phyloP scores from a whole-genome alignment of 2,888 invertebrate species.

The Teinopalpus imperialis region DNA sequence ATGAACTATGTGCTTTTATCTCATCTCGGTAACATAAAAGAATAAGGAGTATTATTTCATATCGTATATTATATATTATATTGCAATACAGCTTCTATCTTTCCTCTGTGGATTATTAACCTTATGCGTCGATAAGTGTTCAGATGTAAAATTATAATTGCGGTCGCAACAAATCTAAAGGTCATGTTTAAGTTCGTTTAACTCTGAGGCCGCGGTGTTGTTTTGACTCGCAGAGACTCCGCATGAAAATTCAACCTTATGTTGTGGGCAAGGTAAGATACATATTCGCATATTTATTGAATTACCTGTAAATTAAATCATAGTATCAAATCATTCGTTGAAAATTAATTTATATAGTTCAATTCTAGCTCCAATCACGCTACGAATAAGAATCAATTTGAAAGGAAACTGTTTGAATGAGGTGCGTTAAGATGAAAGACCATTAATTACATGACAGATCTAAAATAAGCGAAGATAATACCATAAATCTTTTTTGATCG shows the following conservation, averaged over 20 bases:
- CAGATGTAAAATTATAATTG: constrained; percentile 22
- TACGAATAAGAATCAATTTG: background rate
- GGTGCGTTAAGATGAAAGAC: constrained; percentile 2
- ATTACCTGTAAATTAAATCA: constrained; percentile 9
- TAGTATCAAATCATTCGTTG: background rate
- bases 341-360: background rate
- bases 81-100: too few species aligned
- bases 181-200: constrained; percentile 28
- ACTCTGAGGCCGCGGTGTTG: constrained; percentile 21
- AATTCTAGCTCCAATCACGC: background rate
- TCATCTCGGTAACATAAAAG: too few species aligned
- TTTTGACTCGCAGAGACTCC: constrained; percentile 7
- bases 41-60: too few species aligned
- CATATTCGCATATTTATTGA: background rate
- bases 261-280: background rate
- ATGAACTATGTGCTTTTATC: too few species aligned
- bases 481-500: constrained; percentile 19
- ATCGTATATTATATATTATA: too few species aligned
- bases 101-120: background rate
- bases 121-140: constrained; percentile 19
- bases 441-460: constrained; percentile 25
- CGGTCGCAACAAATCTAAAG: constrained; percentile 24
- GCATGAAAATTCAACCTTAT: constrained; percentile 2
- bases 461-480: constrained; percentile 22
- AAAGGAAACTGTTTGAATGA: background rate